A percentile compares a stretch with the other conserved stretches of the same genome.
These are phyloP conservation scores for Tupaia tana DNA, from an alignment of 2,113 vertebrate species.

Conservation along the genomic window DNA sequence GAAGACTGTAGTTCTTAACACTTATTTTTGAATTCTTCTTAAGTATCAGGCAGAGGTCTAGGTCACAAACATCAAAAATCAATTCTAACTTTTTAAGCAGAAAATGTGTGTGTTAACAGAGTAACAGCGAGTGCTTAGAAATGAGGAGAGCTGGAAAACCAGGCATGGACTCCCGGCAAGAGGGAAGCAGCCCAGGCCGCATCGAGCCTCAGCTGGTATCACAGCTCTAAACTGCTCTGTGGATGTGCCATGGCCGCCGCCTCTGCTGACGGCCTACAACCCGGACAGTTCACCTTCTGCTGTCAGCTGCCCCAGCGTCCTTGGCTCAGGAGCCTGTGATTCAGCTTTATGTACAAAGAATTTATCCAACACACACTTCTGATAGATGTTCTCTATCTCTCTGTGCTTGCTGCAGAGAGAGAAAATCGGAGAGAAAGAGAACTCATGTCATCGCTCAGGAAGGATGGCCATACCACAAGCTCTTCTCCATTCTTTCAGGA, in stretches of 20 bases:
- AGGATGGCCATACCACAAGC: no score
- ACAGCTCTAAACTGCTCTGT: background rate
- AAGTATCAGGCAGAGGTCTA: background rate
- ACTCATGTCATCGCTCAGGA: no score
- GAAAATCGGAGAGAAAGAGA: no score
- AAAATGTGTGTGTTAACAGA: slow-evolving; percentile 10
- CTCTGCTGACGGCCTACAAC: background rate
- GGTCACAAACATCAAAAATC: slow-evolving; percentile 43
- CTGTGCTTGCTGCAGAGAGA: no score
- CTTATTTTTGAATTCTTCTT: background rate
- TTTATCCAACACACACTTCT: background rate
- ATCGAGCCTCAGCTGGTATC: background rate
- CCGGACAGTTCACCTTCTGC: background rate
- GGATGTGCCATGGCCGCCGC: background rate
- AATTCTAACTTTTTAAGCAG: slow-evolving; percentile 52
- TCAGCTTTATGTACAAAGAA: background rate
- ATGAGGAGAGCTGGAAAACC: background rate
- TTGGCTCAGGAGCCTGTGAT: background rate
- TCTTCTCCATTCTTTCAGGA: background rate
- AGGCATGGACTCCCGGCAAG: background rate
- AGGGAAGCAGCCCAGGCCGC: background rate
- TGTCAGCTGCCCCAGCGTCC: background rate
- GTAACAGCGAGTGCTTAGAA: background rate
- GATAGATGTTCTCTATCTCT: no score
- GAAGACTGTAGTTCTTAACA: background rate